Evolutionary conservation across 2,113 vertebrate species (phyloP).

Genomic region (Ceyx melanurus): DNA sequence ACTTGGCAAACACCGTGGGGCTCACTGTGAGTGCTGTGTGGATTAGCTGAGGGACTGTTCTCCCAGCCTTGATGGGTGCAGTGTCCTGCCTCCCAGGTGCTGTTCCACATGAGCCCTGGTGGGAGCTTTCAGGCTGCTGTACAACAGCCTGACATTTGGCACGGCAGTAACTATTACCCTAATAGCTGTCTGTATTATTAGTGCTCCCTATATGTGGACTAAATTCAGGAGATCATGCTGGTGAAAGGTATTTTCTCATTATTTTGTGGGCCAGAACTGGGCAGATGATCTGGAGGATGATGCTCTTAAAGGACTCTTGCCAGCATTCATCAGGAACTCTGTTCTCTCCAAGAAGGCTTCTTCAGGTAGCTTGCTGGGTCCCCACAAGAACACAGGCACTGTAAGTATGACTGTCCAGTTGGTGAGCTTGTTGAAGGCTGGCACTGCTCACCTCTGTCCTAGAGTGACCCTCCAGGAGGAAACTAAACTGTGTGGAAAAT

Average conservation of each 20-base stretch:
- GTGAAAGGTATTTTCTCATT: slow-evolving; percentile 13
- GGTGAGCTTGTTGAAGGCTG: neutral
- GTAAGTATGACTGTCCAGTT: slow-evolving; percentile 71
- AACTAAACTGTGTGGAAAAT: neutral
- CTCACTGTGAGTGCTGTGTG: neutral
- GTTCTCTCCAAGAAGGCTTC: slow-evolving; percentile 83
- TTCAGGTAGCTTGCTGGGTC: slow-evolving; percentile 75
- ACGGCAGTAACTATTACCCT: neutral
- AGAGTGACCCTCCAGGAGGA: neutral
- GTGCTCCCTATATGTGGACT: neutral
- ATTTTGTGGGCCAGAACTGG: slow-evolving; percentile 54
- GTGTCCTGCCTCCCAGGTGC: neutral
- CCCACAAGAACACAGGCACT: slow-evolving; percentile 69
- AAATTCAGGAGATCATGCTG: slow-evolving; percentile 4
- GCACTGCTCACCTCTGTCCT: neutral
- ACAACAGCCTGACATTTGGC: neutral
- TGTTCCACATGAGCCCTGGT: neutral
- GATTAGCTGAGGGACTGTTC: neutral
- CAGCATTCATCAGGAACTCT: slow-evolving; percentile 87
- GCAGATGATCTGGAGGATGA: slow-evolving; percentile 75
- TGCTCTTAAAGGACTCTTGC: slow-evolving; percentile 68
- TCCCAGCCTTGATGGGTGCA: neutral
- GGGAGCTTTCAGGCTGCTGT: neutral
- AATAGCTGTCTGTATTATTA: neutral
- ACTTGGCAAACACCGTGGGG: neutral